These are phyloP conservation scores for Eilema depressum DNA, from an alignment of 2,888 invertebrate species.

Conservation along the genomic window DNA sequence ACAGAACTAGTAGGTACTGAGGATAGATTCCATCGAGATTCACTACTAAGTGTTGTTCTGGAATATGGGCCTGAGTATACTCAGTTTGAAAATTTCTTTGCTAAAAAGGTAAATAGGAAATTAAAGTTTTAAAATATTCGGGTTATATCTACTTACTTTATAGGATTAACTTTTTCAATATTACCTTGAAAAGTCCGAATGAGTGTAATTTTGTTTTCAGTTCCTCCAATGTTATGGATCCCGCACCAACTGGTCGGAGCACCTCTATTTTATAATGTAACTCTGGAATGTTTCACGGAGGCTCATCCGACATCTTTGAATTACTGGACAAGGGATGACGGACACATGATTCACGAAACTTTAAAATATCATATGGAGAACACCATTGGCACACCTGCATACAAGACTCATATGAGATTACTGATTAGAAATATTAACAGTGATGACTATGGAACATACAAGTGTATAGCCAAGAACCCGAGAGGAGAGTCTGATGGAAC, in stretches of 20 bases:
- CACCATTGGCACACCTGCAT: constrained; percentile 89
- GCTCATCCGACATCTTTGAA: constrained; percentile 96
- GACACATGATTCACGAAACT: constrained; percentile 95
- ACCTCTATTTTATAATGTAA: constrained; percentile 93
- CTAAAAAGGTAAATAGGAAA: too few relatives aligned
- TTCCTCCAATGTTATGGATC: constrained; percentile 97
- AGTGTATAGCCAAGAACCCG: constrained; percentile 96
- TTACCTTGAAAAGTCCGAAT: background rate
- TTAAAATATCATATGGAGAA: constrained; percentile 93
- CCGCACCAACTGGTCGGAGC: constrained; percentile 96
- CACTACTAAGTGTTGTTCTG: too few relatives aligned
- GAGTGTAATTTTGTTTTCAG: constrained; percentile 83
- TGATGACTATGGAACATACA: constrained; percentile 95
- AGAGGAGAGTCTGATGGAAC: constrained; percentile 96
- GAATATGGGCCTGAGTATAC: too few relatives aligned
- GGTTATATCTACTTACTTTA: too few relatives aligned
- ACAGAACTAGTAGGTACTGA: too few relatives aligned
- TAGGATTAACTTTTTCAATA: background rate
- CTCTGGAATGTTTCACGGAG: constrained; percentile 95
- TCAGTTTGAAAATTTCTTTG: too few relatives aligned
- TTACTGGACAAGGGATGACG: constrained; percentile 96
- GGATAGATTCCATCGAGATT: too few relatives aligned
- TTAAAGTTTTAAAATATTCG: too few relatives aligned
- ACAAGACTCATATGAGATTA: constrained; percentile 95
- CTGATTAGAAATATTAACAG: constrained; percentile 92